Evolutionary conservation across 2,888 invertebrate genomes (phyloP).

Genomic region (Drosophila setosimentum): DNA sequence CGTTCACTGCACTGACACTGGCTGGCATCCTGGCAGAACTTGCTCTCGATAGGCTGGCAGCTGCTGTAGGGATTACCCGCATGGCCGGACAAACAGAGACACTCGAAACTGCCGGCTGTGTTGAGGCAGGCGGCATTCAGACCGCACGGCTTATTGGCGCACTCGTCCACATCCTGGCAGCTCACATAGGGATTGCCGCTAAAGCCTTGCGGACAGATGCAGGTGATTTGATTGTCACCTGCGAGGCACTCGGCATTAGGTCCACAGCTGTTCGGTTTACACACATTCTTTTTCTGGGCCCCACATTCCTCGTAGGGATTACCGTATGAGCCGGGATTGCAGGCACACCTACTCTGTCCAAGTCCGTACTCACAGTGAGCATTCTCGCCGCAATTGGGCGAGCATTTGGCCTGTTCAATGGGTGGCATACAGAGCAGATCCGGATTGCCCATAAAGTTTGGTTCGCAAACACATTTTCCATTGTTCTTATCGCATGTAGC

Average conservation of each 20-base stretch:
- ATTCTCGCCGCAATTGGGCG: conserved; percentile 92
- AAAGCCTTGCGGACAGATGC: conserved; percentile 93
- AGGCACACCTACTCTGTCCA: conserved; percentile 91
- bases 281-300: conserved; percentile 89
- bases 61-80: conserved; percentile 95
- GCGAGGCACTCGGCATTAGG: conserved; percentile 92
- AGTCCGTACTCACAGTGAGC: conserved; percentile 94
- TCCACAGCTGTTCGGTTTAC: conserved; percentile 91
- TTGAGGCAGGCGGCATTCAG: conserved; percentile 95
- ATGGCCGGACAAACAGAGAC: conserved; percentile 93
- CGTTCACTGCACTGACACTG: conserved; percentile 90
- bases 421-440: conserved; percentile 96
- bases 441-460: conserved; percentile 95
- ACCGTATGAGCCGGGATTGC: conserved; percentile 93
- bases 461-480: conserved; percentile 94
- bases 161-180: conserved; percentile 94
- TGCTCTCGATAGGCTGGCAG: conserved; percentile 90
- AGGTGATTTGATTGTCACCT: conserved; percentile 90
- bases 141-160: conserved; percentile 91
- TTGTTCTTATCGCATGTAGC: conserved; percentile 92
- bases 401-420: conserved; percentile 91
- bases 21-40: conserved; percentile 89
- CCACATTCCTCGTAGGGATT: conserved; percentile 95
- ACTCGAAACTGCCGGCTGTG: conserved; percentile 94
- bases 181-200: conserved; percentile 94